Conservation (phyloP, 1,140 invertebrate genomes). For the Bactericera cockerelli region DNA sequence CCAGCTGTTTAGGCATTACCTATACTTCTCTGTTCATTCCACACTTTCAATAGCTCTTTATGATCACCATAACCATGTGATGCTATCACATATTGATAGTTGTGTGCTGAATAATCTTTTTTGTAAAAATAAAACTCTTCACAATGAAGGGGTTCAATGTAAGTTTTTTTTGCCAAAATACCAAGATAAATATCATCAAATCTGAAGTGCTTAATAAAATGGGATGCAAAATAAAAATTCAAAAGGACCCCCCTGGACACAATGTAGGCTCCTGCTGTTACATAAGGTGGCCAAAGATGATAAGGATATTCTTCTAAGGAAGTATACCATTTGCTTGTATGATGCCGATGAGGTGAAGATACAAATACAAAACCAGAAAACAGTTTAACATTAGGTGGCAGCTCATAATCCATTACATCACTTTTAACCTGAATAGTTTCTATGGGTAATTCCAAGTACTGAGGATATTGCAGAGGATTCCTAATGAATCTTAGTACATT, state of each 20-base stretch:
- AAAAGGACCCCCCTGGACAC: conserved; percentile 54
- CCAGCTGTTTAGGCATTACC: conserved; percentile 65
- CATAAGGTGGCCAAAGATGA: conserved; percentile 73
- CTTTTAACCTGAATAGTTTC: conserved; percentile 20
- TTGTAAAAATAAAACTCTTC: conserved; percentile 71
- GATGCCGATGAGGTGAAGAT: conserved; percentile 57
- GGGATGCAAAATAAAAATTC: conserved; percentile 59
- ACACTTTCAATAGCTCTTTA: conserved; percentile 50
- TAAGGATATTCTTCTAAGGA: conserved; percentile 72
- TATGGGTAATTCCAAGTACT: conserved; percentile 37
- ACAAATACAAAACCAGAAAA: conserved; percentile 66
- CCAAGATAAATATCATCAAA: conserved; percentile 83
- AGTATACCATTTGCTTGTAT: conserved; percentile 76
- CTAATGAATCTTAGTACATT: conserved; percentile 64
- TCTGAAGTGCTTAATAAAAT: conserved; percentile 61
- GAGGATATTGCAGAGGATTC: conserved; percentile 51
- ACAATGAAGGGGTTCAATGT: conserved; percentile 60
- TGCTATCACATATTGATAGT: conserved; percentile 63
- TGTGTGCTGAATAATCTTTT: conserved; percentile 44
- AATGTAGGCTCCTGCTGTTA: conserved; percentile 73
- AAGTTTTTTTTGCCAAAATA: conserved; percentile 61
- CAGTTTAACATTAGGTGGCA: conserved; percentile 43
- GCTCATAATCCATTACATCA: conserved; percentile 41
- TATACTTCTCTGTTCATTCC: conserved; percentile 58
- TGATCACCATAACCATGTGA: conserved; percentile 67